A percentile compares a stretch with the other conserved stretches of the same genome.
phyloP scores from a whole-genome alignment of 2,888 invertebrate species.

The Pilophorus perplexus region DNA sequence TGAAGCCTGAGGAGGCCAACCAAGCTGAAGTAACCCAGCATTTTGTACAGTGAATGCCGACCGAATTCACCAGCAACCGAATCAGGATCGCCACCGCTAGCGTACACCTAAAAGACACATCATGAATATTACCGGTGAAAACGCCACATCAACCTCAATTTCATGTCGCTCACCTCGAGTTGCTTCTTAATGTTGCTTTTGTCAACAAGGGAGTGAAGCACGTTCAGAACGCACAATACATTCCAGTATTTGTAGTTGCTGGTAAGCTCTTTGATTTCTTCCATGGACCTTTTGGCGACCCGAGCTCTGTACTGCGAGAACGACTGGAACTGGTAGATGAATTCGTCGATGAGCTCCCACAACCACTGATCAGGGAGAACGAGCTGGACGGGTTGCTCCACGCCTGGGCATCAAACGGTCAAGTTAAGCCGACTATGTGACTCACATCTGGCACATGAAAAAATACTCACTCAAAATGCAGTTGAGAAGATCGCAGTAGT shows the following conservation, averaged over 20 bases:
- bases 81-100: conserved; percentile 83
- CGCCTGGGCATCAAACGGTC: conserved; percentile 23
- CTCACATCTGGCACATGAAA: neutral
- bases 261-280: conserved; percentile 70
- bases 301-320: conserved; percentile 68
- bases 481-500: conserved; percentile 97
- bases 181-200: conserved; percentile 98
- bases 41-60: conserved; percentile 93
- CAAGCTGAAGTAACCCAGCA: conserved; percentile 97
- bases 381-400: conserved; percentile 67
- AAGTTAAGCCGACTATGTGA: too few relatives aligned
- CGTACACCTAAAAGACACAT: conserved; percentile 57
- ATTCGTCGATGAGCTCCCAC: conserved; percentile 99
- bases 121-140: neutral
- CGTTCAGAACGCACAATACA: conserved; percentile 95
- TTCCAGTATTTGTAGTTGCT: conserved; percentile 94
- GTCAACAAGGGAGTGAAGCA: conserved; percentile 94
- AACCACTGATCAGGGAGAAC: conserved; percentile 98
- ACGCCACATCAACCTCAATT: too few relatives aligned
- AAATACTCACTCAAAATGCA: conserved; percentile 75
- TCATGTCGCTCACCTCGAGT: conserved; percentile 72
- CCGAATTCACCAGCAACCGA: conserved; percentile 96
- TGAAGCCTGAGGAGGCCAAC: conserved; percentile 93
- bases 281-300: conserved; percentile 60
- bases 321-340: conserved; percentile 96